These are phyloP conservation scores for Spheniscus humboldti DNA, from an alignment of 2,797 vertebrate genomes.

Conservation along the genomic window DNA sequence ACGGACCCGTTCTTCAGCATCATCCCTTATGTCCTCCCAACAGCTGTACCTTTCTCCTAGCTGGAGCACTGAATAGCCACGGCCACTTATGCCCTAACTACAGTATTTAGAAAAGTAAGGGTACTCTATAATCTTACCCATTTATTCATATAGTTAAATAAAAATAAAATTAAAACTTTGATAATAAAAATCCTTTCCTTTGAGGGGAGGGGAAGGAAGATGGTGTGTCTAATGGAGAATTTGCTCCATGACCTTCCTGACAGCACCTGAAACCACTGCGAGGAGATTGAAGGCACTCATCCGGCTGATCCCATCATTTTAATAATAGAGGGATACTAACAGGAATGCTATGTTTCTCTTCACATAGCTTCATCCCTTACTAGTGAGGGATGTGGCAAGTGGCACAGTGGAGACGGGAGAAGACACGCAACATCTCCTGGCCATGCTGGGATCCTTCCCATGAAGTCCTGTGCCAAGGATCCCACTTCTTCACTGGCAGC, in stretches of 20 bases:
- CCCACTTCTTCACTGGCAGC: neutral
- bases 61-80: neutral
- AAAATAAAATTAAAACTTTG: neutral
- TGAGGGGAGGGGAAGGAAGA: neutral
- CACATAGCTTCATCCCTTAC: neutral
- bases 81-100: neutral
- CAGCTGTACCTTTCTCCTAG: neutral
- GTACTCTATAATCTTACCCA: neutral
- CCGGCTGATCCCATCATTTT: neutral
- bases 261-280: neutral
- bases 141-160: neutral
- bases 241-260: neutral
- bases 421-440: neutral
- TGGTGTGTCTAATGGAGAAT: neutral
- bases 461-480: neutral
- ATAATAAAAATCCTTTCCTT: neutral
- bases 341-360: neutral
- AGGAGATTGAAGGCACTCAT: neutral
- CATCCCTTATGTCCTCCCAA: neutral
- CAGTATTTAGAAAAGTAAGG: slow-evolving; percentile 9
- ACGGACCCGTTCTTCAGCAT: neutral
- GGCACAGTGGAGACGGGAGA: neutral
- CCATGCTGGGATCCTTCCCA: neutral
- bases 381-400: neutral
- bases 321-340: neutral